Conservation (phyloP, 2,797 vertebrate species). For the Sarcoramphus papa region DNA sequence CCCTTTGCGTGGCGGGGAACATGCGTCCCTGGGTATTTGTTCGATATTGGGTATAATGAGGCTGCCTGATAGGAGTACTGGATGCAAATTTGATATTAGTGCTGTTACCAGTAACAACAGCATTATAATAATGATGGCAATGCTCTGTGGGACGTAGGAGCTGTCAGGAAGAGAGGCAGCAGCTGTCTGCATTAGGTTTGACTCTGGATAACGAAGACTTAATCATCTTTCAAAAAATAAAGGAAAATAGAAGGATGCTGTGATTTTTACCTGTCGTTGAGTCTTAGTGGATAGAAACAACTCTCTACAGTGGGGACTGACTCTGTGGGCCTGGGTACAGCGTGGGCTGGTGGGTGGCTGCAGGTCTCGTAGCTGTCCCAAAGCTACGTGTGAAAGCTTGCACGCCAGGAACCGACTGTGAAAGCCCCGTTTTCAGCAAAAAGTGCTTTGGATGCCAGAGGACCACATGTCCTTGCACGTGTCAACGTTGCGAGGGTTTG, state of each 20-base stretch:
- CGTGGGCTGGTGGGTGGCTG: not conserved
- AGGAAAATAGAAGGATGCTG: not conserved
- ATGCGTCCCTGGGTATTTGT: not conserved
- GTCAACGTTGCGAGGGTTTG: fast-evolving
- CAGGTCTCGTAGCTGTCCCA: too few species aligned
- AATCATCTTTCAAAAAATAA: not conserved
- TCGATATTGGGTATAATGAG: fast-evolving
- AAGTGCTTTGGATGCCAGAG: not conserved
- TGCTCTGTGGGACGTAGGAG: not conserved
- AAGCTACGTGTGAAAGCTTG: fast-evolving
- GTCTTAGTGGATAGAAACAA: not conserved
- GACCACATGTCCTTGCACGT: not conserved
- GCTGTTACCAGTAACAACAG: not conserved
- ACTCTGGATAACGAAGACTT: not conserved
- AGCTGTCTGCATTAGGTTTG: not conserved
- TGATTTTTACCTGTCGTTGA: not conserved
- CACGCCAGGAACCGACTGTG: not conserved
- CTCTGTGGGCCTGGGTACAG: not conserved
- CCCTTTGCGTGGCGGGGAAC: fast-evolving
- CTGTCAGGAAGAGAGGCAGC: not conserved
- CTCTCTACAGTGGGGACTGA: fast-evolving
- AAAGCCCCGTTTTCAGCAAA: not conserved
- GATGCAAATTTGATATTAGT: not conserved
- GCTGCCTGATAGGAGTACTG: not conserved
- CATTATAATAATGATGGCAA: fast-evolving